Evolutionary conservation across 2,888 invertebrate species (phyloP).

Genomic region (Acholoe squamosa): DNA sequence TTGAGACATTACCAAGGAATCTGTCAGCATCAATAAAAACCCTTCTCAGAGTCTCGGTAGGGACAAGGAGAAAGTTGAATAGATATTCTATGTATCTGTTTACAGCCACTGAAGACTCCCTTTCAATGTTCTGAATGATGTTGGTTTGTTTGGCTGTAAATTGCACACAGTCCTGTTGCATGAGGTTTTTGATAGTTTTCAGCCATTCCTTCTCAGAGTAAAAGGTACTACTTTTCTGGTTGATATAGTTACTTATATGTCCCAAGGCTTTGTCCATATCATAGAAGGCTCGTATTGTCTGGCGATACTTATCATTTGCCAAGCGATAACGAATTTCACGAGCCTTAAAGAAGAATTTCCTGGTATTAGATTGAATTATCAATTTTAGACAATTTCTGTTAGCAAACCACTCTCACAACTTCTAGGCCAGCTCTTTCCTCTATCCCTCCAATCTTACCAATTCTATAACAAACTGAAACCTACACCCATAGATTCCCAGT

Average conservation of each 20-base stretch:
- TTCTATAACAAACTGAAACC: too few relatives aligned
- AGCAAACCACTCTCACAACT: too few relatives aligned
- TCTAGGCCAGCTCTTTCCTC: too few relatives aligned
- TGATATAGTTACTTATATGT: neutral
- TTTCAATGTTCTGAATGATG: neutral
- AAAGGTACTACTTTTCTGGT: neutral
- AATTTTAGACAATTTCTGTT: too few relatives aligned
- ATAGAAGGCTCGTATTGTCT: constrained; percentile 39
- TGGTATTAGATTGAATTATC: too few relatives aligned
- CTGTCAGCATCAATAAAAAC: neutral
- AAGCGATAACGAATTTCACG: constrained; percentile 42
- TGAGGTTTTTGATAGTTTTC: neutral
- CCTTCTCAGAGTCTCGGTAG: neutral
- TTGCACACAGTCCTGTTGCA: neutral
- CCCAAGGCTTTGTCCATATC: neutral
- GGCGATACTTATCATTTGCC: constrained; percentile 27
- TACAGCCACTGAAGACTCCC: neutral
- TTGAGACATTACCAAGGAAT: neutral
- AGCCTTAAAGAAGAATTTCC: neutral
- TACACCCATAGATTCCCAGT: too few relatives aligned
- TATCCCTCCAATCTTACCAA: too few relatives aligned
- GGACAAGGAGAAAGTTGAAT: neutral
- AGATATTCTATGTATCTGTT: neutral
- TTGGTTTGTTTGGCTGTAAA: neutral
- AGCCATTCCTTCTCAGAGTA: neutral